Conservation (phyloP, 2,888 invertebrate genomes). For the Sacculina carcini region DNA sequence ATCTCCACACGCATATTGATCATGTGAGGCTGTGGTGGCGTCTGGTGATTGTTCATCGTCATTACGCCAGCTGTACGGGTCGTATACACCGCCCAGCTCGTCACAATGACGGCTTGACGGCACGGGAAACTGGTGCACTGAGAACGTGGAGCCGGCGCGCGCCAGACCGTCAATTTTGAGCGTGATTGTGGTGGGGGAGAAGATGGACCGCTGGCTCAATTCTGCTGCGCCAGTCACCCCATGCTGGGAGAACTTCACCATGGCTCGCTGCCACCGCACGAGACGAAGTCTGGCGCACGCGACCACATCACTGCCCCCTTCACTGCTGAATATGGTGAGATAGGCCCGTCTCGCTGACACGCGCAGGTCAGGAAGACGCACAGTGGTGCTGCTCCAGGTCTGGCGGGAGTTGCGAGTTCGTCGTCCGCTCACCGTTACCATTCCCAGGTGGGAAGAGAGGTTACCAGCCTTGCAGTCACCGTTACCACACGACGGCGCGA, state of each 20-base stretch:
- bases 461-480: conserved; percentile 31
- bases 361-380: conserved; percentile 31
- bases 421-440: conserved; percentile 18
- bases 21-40: conserved; percentile 41
- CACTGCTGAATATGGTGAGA: conserved; percentile 50
- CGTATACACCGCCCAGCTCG: conserved; percentile 43
- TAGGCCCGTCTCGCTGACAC: conserved; percentile 35
- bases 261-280: conserved; percentile 15
- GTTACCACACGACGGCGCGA: conserved; percentile 22
- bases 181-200: conserved; percentile 53
- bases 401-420: conserved; percentile 20
- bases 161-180: conserved; percentile 25
- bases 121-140: conserved; percentile 23
- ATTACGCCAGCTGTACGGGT: conserved; percentile 37
- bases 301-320: conserved; percentile 44
- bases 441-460: conserved; percentile 44
- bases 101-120: conserved; percentile 28
- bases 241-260: conserved; percentile 20
- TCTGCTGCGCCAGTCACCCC: conserved; percentile 55
- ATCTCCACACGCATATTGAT: conserved; percentile 72
- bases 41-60: conserved; percentile 21
- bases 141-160: conserved; percentile 20
- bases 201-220: conserved; percentile 49
- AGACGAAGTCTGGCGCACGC: conserved; percentile 47
- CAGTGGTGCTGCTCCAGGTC: conserved; percentile 39